phyloP scores from a whole-genome alignment of 53 echinoderm and acorn worm genomes.

The Patiria pectinifera region DNA sequence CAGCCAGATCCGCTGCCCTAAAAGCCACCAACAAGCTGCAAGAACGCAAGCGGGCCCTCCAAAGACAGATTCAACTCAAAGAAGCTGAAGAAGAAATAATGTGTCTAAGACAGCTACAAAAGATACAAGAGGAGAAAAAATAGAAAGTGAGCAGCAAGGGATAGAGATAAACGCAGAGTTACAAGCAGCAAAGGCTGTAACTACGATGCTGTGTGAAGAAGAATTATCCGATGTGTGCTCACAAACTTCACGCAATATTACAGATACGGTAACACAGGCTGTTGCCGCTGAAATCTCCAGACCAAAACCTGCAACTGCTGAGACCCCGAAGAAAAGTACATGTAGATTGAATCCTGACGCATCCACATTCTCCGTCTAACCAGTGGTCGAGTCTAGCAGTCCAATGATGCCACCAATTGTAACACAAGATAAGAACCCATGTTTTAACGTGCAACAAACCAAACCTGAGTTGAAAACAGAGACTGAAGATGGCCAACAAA shows the following conservation, averaged over 20 bases:
- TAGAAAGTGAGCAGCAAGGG: constrained; percentile 45
- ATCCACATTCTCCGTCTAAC: constrained; percentile 9
- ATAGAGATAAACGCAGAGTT: constrained; percentile 37
- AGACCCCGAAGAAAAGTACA: constrained; percentile 6
- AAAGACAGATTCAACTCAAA: constrained; percentile 31
- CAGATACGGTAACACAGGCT: not conserved
- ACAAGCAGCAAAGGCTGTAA: constrained; percentile 14
- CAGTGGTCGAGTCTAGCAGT: not conserved
- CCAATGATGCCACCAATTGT: constrained; percentile 4
- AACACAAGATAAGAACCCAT: constrained; percentile 4
- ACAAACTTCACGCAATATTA: constrained; percentile 10
- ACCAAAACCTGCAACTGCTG: constrained; percentile 52
- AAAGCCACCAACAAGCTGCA: constrained; percentile 58
- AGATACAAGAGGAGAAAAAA: constrained; percentile 38
- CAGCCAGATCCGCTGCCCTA: constrained; percentile 42
- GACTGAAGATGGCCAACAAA: not conserved
- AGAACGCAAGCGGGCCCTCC: constrained; percentile 34
- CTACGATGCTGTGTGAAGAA: constrained; percentile 14
- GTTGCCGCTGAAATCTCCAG: constrained; percentile 10
- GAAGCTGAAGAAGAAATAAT: constrained; percentile 64
- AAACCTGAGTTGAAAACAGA: constrained; percentile 28
- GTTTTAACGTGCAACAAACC: not conserved
- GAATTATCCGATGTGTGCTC: constrained; percentile 5
- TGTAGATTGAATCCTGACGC: constrained; percentile 14
- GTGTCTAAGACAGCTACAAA: constrained; percentile 27